These are phyloP conservation scores for Toxotes jaculatrix DNA, from an alignment of 2,113 vertebrate species.

Conservation along the genomic window DNA sequence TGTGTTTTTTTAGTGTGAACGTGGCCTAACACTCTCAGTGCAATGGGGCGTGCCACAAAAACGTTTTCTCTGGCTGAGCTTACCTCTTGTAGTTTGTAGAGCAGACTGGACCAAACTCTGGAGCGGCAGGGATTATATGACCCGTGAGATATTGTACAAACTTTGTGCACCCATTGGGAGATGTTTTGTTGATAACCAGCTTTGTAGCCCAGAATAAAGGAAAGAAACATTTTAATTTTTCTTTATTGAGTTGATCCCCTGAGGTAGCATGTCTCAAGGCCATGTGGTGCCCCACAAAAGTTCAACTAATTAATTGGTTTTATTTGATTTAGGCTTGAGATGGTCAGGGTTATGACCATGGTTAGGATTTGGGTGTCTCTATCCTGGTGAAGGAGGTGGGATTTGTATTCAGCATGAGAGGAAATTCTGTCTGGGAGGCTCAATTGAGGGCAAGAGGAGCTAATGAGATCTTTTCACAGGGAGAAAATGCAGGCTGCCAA, in stretches of 20 bases:
- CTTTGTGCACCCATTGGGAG: background rate
- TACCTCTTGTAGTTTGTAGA: background rate
- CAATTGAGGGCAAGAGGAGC: conserved; percentile 56
- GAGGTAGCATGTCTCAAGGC: background rate
- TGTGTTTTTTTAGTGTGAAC: too few relatives aligned
- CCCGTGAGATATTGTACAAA: background rate
- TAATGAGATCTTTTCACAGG: conserved; percentile 67
- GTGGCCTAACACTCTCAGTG: too few relatives aligned
- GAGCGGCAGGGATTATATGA: conserved; percentile 16
- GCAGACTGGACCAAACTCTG: background rate
- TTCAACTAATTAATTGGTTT: conserved; percentile 41
- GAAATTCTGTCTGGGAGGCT: conserved; percentile 48
- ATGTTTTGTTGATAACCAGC: too few relatives aligned
- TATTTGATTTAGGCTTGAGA: conserved; percentile 37
- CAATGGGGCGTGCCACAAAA: too few relatives aligned
- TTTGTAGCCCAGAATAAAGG: background rate
- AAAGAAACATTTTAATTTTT: conserved; percentile 2
- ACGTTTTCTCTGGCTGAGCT: too few relatives aligned
- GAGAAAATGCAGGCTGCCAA: conserved; percentile 55
- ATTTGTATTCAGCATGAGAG: conserved; percentile 59
- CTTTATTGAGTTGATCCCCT: conserved; percentile 1
- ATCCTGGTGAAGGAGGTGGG: conserved; percentile 27
- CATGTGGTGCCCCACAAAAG: background rate
- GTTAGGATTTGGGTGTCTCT: conserved; percentile 31
- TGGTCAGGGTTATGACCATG: conserved; percentile 16